Evolutionary conservation across 2,113 vertebrate species (phyloP), one percentile per base, ranked within the genome.

Genomic region (Zapus hudsonius): DNA sequence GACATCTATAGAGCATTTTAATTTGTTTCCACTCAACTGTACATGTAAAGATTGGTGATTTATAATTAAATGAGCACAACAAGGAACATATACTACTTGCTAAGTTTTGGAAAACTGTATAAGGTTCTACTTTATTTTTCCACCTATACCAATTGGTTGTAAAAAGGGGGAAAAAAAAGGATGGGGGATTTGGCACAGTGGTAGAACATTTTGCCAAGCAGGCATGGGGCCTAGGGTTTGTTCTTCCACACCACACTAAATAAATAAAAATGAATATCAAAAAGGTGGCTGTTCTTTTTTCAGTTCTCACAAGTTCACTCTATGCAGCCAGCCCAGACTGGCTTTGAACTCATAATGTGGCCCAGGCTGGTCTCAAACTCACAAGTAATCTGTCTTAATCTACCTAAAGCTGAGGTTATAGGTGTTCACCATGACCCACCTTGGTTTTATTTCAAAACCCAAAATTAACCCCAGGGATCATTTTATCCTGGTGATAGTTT

Each of bases 121-220:
- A 40, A 78, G 67, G 22, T 23, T 91, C 61, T 87, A 84, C 75
- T 66, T 93, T 86, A 89, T 84, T 75, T 93, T 47, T 92, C 78
- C 38, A 92, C 52, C 27, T 76, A 27, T 1, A 42, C 57, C 63
- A 95, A 94, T 38, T 66, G 52, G 55, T 84, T 91, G 33, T 64
- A 25, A 76, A 63, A 78, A 84, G 7, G 47, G 7, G 12, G 12
- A 52, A 22, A 33, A 19, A 44, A 64, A 67, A 27, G 8, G 12
- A 11, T 15, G 19, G 52, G 16, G 23, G 23, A 84, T 38, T 13
- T 55, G 16, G 8, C 33, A 20, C n/a, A 36, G 19, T 66, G 20
- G 40, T 47, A 66, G 33, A 36, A 59, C 76, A 79, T 33, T 67
- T 38, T 23, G n/a, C 55, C 76, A 59, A 79, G 22, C 55, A 79